Base-by-base conservation (phyloP, 2,888 invertebrate genomes). In the Caenorhabditis auriculariae region DNA sequence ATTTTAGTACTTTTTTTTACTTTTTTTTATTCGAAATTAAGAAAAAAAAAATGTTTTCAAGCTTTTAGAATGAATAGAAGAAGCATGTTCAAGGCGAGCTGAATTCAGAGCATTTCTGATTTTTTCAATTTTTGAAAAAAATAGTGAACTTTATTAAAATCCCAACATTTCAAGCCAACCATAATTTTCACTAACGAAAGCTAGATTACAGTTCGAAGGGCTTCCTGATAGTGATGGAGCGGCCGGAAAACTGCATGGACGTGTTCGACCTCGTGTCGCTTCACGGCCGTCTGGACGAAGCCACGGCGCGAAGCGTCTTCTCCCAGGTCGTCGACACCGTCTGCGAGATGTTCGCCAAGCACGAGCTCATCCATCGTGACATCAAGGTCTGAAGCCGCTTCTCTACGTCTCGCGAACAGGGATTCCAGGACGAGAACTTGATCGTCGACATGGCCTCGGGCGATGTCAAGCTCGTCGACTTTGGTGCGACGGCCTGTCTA, bases 371-470 rank as follows among this genome's bases (percentile, higher is more conserved):
- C 38, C 78, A 78, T 55, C 50, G 78, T 19, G 78, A 78, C 43
- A 76, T 78, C 39, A 78, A 78, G 62, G 73, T 70, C 12, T 12
- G 27, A 27, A 15, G 12, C 19, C 9, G 12, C 27, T 15, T 9
- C 7, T 17, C 41, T 41, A 7, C 41, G 7, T 41, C 12, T 17
- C 17, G 17, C 41, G 7, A 7, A 41, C 7, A 12, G 27, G 35
- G 28, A 23, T 51, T 37, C 9, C 39, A 74, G 69, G 77, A 78
- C 54, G 77, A 77, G 54, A 77, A 77, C 56, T 55, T 78, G 29
- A 77, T 77, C 44, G 63, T 77, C 19, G 66, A 76, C 49, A 72
- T 77, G 76, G 65, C 74, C 24, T 76, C 70, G 29, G 77, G 77
- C 15, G 72, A 69, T 35, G 71, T 76, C 50, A 74, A 75, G 55